Conservation (phyloP, 1,140 invertebrate genomes). For the Phthorimaea operculella region DNA sequence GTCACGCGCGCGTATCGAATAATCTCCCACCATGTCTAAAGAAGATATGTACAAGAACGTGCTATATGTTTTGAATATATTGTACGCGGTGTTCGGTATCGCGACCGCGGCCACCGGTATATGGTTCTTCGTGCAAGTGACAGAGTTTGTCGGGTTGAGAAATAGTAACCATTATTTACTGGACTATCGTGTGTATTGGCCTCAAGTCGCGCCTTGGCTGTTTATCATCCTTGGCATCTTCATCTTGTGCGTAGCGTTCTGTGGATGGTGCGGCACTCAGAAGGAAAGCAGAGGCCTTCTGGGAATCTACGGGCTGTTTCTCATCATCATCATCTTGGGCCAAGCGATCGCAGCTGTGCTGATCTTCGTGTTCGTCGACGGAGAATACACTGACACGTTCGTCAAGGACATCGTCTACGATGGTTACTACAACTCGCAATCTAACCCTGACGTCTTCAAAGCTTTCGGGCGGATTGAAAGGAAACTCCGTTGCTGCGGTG, state of each 20-base stretch:
- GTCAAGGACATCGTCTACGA: slow-evolving; percentile 62
- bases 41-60: slow-evolving; percentile 50
- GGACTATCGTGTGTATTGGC: slow-evolving; percentile 61
- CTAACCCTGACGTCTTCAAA: slow-evolving; percentile 51
- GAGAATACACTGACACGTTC: slow-evolving; percentile 54
- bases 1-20: slow-evolving; percentile 17
- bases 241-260: slow-evolving; percentile 52
- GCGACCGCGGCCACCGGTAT: slow-evolving; percentile 53
- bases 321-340: slow-evolving; percentile 44
- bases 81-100: slow-evolving; percentile 55
- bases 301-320: slow-evolving; percentile 48
- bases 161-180: slow-evolving; percentile 59
- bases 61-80: slow-evolving; percentile 50
- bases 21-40: slow-evolving; percentile 35
- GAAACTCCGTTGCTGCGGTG: slow-evolving; percentile 55
- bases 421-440: slow-evolving; percentile 58
- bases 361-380: slow-evolving; percentile 59
- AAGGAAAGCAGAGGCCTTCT: slow-evolving; percentile 51
- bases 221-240: slow-evolving; percentile 54
- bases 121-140: slow-evolving; percentile 60
- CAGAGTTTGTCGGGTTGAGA: slow-evolving; percentile 50
- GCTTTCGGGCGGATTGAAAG: slow-evolving; percentile 53
- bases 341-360: slow-evolving; percentile 49
- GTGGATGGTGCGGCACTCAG: slow-evolving; percentile 53
- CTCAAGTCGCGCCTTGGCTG: slow-evolving; percentile 60